phyloP scores from a whole-genome alignment of 2,113 vertebrate species.

The Oryzias melastigma region DNA sequence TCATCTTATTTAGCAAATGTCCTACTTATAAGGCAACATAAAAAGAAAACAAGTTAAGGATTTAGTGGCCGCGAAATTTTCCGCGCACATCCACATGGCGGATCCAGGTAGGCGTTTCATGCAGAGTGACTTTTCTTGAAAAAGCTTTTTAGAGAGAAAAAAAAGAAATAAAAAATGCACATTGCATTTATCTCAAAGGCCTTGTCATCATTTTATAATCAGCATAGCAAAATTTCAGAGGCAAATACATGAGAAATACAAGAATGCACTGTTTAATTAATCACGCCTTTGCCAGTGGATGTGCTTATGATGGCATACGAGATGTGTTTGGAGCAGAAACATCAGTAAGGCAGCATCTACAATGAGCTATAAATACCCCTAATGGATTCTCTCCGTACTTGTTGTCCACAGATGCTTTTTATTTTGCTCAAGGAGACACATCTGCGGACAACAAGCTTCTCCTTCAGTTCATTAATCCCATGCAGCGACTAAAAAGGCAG shows the following conservation, averaged over 20 bases:
- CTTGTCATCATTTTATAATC: not conserved
- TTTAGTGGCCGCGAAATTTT: not conserved
- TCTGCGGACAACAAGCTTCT: conserved; percentile 2
- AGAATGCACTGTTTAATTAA: not conserved
- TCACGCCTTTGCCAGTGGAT: not conserved
- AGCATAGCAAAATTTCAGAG: not conserved
- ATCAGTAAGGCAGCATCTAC: not conserved
- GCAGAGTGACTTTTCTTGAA: not conserved
- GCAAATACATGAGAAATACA: not conserved
- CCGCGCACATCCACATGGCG: not conserved
- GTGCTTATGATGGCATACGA: not conserved
- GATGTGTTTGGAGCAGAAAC: not conserved
- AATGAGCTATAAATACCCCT: not conserved
- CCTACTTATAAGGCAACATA: no score
- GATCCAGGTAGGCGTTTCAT: not conserved
- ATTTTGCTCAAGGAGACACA: not conserved
- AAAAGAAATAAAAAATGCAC: not conserved
- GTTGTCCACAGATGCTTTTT: conserved; percentile 3
- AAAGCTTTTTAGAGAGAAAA: not conserved
- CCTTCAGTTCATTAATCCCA: conserved; percentile 20
- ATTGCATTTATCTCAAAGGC: not conserved
- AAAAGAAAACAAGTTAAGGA: not conserved
- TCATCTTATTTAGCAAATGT: not conserved
- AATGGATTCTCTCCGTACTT: conserved; percentile 9
- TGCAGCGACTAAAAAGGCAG: conserved; percentile 6